phyloP scores from a whole-genome alignment of 2,113 vertebrate species.

The Emydocephalus ijimae region DNA sequence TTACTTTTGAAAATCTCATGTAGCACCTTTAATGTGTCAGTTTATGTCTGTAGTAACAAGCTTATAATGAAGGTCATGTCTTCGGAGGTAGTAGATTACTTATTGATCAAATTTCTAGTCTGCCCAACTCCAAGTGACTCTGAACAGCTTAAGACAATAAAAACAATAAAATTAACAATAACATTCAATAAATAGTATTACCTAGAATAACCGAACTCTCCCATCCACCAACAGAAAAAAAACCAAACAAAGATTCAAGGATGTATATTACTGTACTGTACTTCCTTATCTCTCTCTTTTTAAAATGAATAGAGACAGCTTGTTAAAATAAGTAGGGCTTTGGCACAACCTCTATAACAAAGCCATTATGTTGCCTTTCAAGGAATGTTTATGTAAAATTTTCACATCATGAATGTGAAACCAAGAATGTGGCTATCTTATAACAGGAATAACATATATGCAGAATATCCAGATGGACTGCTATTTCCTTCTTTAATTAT shows the following conservation, averaged over 20 bases:
- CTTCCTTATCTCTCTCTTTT: background rate
- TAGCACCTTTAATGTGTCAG: background rate
- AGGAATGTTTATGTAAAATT: background rate
- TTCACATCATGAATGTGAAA: background rate
- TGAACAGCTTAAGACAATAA: background rate
- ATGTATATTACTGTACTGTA: background rate
- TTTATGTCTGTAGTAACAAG: too few relatives aligned
- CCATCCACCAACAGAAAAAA: background rate
- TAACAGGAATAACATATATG: too few relatives aligned
- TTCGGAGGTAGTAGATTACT: background rate
- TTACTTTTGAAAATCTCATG: background rate
- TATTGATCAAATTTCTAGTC: background rate
- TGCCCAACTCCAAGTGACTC: background rate
- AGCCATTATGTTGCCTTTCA: background rate
- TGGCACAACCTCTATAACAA: background rate
- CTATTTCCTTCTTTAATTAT: too few relatives aligned
- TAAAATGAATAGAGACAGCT: background rate
- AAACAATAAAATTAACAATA: background rate
- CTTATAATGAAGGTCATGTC: background rate
- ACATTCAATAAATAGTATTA: background rate
- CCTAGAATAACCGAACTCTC: background rate
- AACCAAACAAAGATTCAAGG: background rate
- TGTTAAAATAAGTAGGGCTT: background rate
- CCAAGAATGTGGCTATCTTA: background rate
- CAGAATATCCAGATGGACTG: too few relatives aligned